Evolutionary conservation across 2,797 vertebrate species (phyloP).

Genomic region (Gorsachius magnificus): DNA sequence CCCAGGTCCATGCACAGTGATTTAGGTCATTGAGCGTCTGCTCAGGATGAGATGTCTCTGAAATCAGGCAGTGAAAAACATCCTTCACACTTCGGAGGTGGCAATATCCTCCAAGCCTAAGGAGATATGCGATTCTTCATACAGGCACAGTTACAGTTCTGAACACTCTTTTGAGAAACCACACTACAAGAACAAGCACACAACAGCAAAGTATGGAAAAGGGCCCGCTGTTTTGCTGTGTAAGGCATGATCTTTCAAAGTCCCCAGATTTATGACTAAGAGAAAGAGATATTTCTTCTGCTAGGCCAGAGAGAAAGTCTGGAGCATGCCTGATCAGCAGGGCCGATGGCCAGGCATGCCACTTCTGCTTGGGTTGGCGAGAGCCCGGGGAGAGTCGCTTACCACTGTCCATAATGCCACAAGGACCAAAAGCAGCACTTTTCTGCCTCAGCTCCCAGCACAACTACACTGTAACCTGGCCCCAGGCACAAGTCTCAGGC

Average conservation of each 20-base stretch:
- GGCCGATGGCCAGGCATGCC: not conserved
- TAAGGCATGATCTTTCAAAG: not conserved
- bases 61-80: not conserved
- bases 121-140: not conserved
- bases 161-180: not conserved
- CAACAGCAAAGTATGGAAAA: not conserved
- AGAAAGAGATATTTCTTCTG: not conserved
- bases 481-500: not conserved
- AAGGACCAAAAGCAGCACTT: not conserved
- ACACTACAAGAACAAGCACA: not conserved
- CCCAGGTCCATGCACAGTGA: accelerated
- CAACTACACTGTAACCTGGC: too few species aligned
- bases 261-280: not conserved
- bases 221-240: not conserved
- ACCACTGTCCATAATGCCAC: accelerated
- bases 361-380: not conserved
- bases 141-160: not conserved
- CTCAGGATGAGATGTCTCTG: not conserved
- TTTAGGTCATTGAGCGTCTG: not conserved
- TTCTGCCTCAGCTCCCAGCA: not conserved
- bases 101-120: not conserved
- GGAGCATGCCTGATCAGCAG: not conserved
- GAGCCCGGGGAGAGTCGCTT: not conserved
- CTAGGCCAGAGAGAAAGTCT: not conserved
- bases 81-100: not conserved